Base-by-base conservation (phyloP, 1,140 invertebrate species). In the Anastrepha obliqua region DNA sequence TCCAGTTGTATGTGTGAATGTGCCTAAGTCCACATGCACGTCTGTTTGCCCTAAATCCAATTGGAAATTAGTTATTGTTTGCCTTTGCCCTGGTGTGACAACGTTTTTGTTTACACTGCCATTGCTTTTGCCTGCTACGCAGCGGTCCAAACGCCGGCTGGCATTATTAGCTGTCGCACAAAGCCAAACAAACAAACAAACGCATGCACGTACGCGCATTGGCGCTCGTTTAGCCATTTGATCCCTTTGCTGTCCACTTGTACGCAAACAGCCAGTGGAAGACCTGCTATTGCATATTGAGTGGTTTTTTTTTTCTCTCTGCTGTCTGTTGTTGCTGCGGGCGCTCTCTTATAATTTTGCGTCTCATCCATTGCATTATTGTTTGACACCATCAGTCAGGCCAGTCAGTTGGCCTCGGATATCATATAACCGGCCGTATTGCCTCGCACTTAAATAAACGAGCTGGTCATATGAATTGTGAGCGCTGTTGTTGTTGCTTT, bases 51-150 rank as follows among this genome's bases (percentile, higher is more conserved):
- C 47, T 55, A n/a, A 55, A 81, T 81, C 74, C 74, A 58, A 81
- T 81, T 81, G 74, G 74, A 81, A 81, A 58, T 81, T 58, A 81
- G 74, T 55, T 81, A 81, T 81, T 81, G 74, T 81, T 81, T 81
- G 74, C 9, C 8, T 55, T 81, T 51, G 74, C 47, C 47, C 15
- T 55, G n/a, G 47, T 55, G 74, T 5, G 74, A 58, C 74, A 55
- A 55, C n/a, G 17, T 58, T 81, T 67, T 55, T 81, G 47, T 81
- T 81, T 81, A 55, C 7, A 20, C 74, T 81, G 47, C 55, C 74
- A 81, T 81, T 81, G 74, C 17, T 47, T 55, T n/a, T 17, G 74
- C 15, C 47, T 51, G 74, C 74, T 55, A 51, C 74, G 3, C 74
- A 81, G 55, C n/a, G 74, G 44, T n/a, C 47, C n/a, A 39, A 51